Conservation (phyloP, 2,113 vertebrate species). For the Corythornis cristatus region DNA sequence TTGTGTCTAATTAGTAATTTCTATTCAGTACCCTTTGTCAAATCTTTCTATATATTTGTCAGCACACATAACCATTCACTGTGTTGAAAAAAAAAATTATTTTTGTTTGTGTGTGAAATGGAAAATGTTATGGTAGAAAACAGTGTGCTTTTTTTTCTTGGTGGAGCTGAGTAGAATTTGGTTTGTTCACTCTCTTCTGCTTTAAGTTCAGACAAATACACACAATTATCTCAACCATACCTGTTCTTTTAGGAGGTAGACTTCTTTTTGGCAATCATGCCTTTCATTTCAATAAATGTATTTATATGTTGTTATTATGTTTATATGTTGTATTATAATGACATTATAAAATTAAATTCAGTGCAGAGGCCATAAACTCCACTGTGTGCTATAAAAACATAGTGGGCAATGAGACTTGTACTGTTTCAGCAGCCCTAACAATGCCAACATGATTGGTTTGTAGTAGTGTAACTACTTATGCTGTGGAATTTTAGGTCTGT, state of each 20-base stretch:
- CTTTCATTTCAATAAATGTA: neutral
- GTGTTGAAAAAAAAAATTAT: neutral
- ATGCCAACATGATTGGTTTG: rapidly evolving
- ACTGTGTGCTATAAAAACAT: neutral
- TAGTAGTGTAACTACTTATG: neutral
- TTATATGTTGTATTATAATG: neutral
- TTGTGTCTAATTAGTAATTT: slow-evolving; percentile 7
- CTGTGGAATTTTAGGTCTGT: neutral
- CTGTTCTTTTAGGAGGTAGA: neutral
- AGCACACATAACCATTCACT: neutral
- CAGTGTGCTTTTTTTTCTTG: neutral
- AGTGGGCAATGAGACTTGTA: neutral
- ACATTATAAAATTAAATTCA: neutral
- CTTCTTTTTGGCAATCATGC: neutral
- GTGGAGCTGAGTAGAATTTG: neutral
- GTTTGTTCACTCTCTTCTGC: neutral
- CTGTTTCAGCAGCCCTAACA: neutral
- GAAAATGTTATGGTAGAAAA: neutral
- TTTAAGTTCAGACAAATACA: neutral
- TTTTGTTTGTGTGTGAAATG: neutral
- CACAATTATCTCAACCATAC: neutral
- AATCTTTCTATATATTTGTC: neutral
- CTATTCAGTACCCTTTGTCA: neutral
- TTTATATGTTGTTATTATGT: neutral
- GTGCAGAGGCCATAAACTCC: neutral